Conservation (phyloP, 2,888 invertebrate genomes). For the Drosophila borealis region DNA sequence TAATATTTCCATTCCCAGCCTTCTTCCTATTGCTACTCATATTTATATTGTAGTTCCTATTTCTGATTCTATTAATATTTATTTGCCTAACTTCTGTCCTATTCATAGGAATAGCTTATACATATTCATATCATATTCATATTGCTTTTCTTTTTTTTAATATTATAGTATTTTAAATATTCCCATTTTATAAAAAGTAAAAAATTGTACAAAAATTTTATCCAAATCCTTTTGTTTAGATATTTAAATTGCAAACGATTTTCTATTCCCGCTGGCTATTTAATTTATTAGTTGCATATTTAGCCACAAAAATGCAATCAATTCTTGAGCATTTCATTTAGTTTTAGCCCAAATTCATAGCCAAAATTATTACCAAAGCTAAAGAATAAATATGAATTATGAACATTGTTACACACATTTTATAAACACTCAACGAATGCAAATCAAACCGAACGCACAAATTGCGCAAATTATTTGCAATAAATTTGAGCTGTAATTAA, state of each 20-base stretch:
- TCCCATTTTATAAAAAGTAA: no score
- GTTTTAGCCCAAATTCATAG: constrained; percentile 1
- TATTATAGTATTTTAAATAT: no score
- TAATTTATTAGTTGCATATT: constrained; percentile 3
- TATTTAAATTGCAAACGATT: neutral
- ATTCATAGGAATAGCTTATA: no score
- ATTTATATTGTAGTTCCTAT: neutral
- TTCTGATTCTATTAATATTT: neutral
- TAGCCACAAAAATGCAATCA: neutral
- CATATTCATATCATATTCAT: no score
- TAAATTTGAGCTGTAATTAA: constrained; percentile 55
- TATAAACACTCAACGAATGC: neutral
- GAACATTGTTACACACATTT: neutral
- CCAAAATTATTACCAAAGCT: constrained; percentile 24
- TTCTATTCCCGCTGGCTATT: no score
- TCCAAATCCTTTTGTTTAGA: neutral
- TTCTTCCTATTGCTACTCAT: neutral
- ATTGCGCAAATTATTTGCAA: constrained; percentile 41
- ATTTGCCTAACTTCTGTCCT: no score
- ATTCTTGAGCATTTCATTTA: constrained; percentile 5
- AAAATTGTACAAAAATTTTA: neutral
- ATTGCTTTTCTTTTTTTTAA: no score
- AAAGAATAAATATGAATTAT: neutral
- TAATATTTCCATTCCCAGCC: neutral
- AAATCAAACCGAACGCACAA: constrained; percentile 18